Evolutionary conservation across 2,797 vertebrate species (phyloP), one percentile per base, ranked within the genome.

Genomic region (Calcarius lapponicus): DNA sequence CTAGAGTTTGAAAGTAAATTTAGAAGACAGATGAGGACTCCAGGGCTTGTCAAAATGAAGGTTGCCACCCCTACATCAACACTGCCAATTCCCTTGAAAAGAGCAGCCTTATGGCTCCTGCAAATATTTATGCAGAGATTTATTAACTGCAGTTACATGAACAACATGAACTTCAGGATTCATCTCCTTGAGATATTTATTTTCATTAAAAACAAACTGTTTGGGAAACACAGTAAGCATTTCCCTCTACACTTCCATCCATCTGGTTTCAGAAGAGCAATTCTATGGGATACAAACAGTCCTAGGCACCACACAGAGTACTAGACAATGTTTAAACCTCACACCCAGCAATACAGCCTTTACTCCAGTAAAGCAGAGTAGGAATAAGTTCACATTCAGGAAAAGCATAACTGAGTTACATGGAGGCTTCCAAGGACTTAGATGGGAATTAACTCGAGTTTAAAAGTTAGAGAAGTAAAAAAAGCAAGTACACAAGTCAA

Each of bases 161-260:
- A 93, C 71, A 94, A 95, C 60, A 89, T 5, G 2, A 91, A 90
- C 73, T 86, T 86, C 82, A 70, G 72, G 72, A 90, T 90, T 90
- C 51, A 90, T 58, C 80, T 95, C 93, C 91, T 95, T 51, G 51
- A 90, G 75, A 90, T 84, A 85, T 60, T 93, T 93, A 92, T 93
- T 95, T 95, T 92, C 67, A 91, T 88, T 88, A 84, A 88, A 96
- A 91, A 32, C 91, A 92, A 95, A 88, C 85, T 72, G 24, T 67
- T 85, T 57, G 58, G 90, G 81, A 95, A 95, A 88, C 56, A 72
- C 47, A 54, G 71, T 38, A 80, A 5, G 1, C 26, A 86, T 51
- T 90, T 91, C 89, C 64, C 71, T 70, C 81, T 89, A 89, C 64
- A 20, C 42, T 89, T 87, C 50, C 42, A 87, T 80, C 72, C 47